phyloP scores from a whole-genome alignment of 1,140 invertebrate species.

The Zaprionus gabonicus region DNA sequence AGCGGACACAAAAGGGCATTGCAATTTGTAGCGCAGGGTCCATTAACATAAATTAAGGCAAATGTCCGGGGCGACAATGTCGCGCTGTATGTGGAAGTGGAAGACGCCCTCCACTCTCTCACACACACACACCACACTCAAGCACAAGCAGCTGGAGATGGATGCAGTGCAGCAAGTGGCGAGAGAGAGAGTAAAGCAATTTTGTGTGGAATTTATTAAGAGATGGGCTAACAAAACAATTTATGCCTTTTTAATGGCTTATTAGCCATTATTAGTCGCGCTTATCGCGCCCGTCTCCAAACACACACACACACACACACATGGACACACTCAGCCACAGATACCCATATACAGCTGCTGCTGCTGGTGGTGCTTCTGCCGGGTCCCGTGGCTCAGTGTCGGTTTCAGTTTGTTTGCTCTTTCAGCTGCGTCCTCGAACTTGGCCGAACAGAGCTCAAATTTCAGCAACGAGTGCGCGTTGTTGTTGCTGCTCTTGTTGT shows the following conservation, averaged over 20 bases:
- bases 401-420: constrained; percentile 35
- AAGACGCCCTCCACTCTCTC: constrained; percentile 14
- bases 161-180: constrained; percentile 55
- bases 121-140: background rate
- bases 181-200: constrained; percentile 42
- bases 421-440: constrained; percentile 49
- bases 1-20: constrained; percentile 70
- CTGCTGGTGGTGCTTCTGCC: constrained; percentile 3
- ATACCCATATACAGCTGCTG: background rate
- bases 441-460: constrained; percentile 58
- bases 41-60: constrained; percentile 80
- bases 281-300: constrained; percentile 69
- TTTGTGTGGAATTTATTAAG: constrained; percentile 78
- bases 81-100: constrained; percentile 22
- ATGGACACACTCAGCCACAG: background rate
- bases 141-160: constrained; percentile 27
- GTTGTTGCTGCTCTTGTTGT: constrained; percentile 24
- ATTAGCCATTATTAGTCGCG: constrained; percentile 83
- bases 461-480: constrained; percentile 45
- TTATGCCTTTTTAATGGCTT: constrained; percentile 82
- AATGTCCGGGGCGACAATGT: constrained; percentile 45
- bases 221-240: constrained; percentile 80
- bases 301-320: constrained; percentile 39
- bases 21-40: constrained; percentile 75
- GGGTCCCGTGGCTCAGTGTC: constrained; percentile 26